Conservation (phyloP, 2,797 vertebrate genomes). For the Tangara arthus region DNA sequence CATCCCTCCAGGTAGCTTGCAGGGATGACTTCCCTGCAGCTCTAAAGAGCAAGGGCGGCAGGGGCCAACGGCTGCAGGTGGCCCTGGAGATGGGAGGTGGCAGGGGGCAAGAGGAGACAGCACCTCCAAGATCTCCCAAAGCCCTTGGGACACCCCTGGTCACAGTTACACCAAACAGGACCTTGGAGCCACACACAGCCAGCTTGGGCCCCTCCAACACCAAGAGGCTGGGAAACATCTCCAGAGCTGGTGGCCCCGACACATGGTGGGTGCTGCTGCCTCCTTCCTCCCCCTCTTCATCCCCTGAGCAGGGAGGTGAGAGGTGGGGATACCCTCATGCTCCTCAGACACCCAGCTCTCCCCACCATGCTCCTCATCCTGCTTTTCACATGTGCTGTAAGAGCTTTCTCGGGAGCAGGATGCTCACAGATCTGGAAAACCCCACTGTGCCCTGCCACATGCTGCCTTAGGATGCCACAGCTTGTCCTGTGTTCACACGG, state of each 20-base stretch:
- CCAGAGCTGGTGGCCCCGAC: neutral
- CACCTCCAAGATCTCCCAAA: neutral
- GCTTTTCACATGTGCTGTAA: neutral
- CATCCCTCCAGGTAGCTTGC: accelerated
- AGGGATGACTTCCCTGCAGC: neutral
- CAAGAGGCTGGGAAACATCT: neutral
- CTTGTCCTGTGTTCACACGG: accelerated
- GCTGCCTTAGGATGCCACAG: neutral
- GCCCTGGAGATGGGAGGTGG: neutral
- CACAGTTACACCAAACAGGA: neutral
- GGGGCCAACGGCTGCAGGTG: accelerated
- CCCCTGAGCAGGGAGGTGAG: neutral
- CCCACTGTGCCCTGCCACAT: accelerated
- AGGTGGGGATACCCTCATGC: neutral
- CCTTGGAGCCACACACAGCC: neutral
- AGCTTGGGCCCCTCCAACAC: neutral
- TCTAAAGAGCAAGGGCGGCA: neutral
- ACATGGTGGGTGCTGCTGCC: neutral
- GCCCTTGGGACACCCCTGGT: neutral
- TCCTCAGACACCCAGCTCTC: neutral
- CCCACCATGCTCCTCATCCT: neutral
- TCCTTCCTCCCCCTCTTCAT: neutral
- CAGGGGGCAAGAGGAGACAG: neutral
- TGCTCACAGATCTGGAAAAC: neutral
- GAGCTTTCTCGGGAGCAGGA: neutral